Base-by-base conservation (phyloP, 2,113 vertebrate species). In the Corythornis cristatus region DNA sequence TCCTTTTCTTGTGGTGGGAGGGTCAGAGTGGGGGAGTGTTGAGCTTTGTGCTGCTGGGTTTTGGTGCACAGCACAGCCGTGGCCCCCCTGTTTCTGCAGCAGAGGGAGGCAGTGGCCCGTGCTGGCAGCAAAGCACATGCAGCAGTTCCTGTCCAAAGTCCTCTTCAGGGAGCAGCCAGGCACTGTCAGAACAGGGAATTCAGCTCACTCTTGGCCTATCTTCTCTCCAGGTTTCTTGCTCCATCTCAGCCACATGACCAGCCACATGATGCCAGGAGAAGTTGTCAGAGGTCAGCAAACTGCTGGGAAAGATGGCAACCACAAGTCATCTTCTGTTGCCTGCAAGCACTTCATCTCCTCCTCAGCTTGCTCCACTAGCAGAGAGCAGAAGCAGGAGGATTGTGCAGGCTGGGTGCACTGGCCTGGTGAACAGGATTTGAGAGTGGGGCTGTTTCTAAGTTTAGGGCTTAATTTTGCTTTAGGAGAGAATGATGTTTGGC, bases 401-500 rank as follows among this genome's bases (percentile, higher is more conserved):
- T 53, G 26, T 4, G 3, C 45, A 56, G 51, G 12, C 20, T 67
- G 21, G 7, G 7, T 48, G 28, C 57, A 45, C 37, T 37, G 37
- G 14, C 25, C 61, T 51, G 1, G 62, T 25, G 61, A 78, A 75
- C 23, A 83, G 48, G 26, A 20, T 5, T 53, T 61, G n/a, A 53
- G 31, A 71, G 54, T 3, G 9, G 13, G 37, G 12, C 6, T 86
- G 79, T 89, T 96, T 67, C 79, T 56, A 60, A 88, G 79, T 73
- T 90, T n/a, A 93, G 90, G 72, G 23, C 15, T 86, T n/a, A 23
- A 15, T 89, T 93, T 81, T 95, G 56, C 88, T 71, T 26, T 3
- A 43, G 83, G 79, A 77, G 72, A 91, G 81, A 28, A 72, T 56
- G 65, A 40, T 0, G 0, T 76, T 84, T 40, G 76, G 64, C 29